A percentile compares a stretch with the other conserved stretches of the same genome.
phyloP scores from a whole-genome alignment of 2,113 vertebrate genomes.

The Lates calcarifer region DNA sequence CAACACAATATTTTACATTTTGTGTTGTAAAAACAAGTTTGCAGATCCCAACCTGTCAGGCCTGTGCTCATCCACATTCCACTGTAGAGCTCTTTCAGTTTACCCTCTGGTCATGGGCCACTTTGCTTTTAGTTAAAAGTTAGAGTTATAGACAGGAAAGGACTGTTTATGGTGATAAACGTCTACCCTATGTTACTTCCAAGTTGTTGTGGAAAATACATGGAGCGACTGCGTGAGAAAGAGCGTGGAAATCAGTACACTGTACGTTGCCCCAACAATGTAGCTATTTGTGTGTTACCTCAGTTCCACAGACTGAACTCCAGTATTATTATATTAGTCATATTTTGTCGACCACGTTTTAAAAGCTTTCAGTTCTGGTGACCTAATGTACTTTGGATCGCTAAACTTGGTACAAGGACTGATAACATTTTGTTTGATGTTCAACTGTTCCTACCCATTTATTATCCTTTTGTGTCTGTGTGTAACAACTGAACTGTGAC shows the following conservation, averaged over 20 bases:
- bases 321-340: neutral
- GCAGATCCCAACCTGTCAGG: constrained; percentile 10
- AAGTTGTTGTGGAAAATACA: neutral
- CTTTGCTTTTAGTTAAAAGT: neutral
- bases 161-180: neutral
- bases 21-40: neutral
- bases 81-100: neutral
- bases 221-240: neutral
- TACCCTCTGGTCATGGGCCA: neutral
- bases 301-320: neutral
- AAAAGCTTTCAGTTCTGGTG: too few species aligned
- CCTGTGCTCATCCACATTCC: constrained; percentile 14
- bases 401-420: neutral
- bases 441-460: neutral
- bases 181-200: neutral
- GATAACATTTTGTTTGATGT: constrained; percentile 13
- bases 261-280: too few species aligned
- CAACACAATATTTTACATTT: neutral
- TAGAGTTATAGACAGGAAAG: neutral
- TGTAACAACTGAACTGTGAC: neutral
- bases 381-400: neutral
- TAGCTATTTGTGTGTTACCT: neutral
- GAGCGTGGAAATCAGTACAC: neutral
- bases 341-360: neutral
- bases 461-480: constrained; percentile 1